phyloP scores from a whole-genome alignment of 2,797 vertebrate genomes.

The Carapus acus region DNA sequence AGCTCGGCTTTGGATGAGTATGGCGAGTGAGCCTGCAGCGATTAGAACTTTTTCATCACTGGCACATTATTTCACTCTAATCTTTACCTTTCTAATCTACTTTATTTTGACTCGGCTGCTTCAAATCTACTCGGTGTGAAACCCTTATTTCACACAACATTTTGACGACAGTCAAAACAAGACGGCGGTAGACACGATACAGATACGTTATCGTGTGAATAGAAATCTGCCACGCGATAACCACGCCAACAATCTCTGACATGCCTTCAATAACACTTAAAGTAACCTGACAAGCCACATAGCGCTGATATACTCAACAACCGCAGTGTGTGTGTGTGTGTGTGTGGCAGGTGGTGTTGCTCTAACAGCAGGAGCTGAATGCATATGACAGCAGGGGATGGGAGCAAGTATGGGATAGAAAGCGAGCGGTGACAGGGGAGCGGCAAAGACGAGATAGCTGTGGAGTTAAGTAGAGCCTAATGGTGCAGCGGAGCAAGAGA shows the following conservation, averaged over 20 bases:
- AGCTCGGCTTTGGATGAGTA: conserved; percentile 39
- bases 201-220: too few species aligned
- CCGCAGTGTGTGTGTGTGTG: neutral
- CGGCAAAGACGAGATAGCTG: conserved; percentile 33
- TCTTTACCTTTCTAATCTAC: too few species aligned
- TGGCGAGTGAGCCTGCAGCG: conserved; percentile 31
- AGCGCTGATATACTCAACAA: neutral
- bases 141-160: too few species aligned
- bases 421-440: conserved; percentile 29
- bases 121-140: too few species aligned
- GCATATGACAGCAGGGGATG: conserved; percentile 37
- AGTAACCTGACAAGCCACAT: neutral
- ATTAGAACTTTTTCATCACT: conserved; percentile 28
- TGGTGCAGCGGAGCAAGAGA: conserved; percentile 52
- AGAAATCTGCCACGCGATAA: neutral
- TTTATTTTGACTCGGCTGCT: too few species aligned
- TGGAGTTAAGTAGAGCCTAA: conserved; percentile 47
- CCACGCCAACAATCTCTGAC: neutral
- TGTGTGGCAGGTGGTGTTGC: conserved; percentile 34
- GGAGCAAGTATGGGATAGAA: conserved; percentile 20
- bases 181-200: too few species aligned
- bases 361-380: conserved; percentile 39
- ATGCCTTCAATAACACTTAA: conserved; percentile 1
- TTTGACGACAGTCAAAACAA: too few species aligned
- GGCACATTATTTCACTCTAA: conserved; percentile 9